Evolutionary conservation across 2,113 vertebrate genomes (phyloP).

Genomic region (Plotosus lineatus): DNA sequence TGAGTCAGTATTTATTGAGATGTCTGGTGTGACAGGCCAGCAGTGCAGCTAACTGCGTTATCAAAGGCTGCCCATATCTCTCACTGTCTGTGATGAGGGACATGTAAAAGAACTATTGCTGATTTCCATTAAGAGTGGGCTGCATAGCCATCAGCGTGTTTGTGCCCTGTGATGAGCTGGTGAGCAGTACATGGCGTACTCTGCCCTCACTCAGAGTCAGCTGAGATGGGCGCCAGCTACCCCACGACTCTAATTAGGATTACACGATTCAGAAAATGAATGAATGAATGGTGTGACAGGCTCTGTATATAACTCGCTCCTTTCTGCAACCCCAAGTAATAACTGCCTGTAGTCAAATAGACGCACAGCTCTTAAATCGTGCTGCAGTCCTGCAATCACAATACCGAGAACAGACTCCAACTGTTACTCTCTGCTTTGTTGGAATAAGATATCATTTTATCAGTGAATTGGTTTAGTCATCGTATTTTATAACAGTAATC

Average conservation of each 20-base stretch:
- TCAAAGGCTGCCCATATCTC: too few relatives aligned
- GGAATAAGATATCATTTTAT: constrained; percentile 26
- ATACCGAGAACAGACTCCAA: constrained; percentile 45
- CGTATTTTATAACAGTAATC: neutral
- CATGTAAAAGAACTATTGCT: too few relatives aligned
- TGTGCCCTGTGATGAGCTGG: too few relatives aligned
- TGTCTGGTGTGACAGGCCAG: constrained; percentile 47
- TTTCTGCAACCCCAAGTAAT: constrained; percentile 54
- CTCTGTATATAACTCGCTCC: constrained; percentile 53
- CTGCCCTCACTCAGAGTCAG: too few relatives aligned
- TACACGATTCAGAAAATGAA: too few relatives aligned
- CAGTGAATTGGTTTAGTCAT: neutral
- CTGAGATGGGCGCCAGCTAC: too few relatives aligned
- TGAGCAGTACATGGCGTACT: too few relatives aligned
- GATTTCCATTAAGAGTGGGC: too few relatives aligned
- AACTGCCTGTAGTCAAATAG: constrained; percentile 69
- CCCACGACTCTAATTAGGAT: too few relatives aligned
- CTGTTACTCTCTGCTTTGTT: constrained; percentile 34
- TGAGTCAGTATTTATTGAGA: constrained; percentile 70
- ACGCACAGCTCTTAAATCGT: constrained; percentile 55
- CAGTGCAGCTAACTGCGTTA: too few relatives aligned
- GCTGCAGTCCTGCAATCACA: constrained; percentile 57
- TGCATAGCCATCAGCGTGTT: too few relatives aligned
- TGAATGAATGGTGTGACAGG: constrained; percentile 49
- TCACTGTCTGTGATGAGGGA: too few relatives aligned